Base-by-base conservation (phyloP, 2,113 vertebrate species). In the Fregetta grallaria region DNA sequence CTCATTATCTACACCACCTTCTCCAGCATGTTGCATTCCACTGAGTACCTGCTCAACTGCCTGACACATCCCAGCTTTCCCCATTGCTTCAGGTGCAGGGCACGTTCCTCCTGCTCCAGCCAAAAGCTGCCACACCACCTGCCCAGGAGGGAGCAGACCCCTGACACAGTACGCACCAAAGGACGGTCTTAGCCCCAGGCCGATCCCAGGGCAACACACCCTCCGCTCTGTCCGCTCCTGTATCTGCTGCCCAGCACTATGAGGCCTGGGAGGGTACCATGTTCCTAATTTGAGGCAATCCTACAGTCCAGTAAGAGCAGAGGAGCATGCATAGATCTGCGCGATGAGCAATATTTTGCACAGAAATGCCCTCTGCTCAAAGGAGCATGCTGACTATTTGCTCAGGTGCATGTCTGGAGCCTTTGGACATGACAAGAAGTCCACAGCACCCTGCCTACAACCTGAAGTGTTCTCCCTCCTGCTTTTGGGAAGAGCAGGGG, bases 151-250 rank as follows among this genome's bases (percentile, higher is more conserved):
- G 26, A 21, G 20, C 75, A n/a, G 38, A 14, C 16, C n/a, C 27
- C 21, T 44, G 63, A 22, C 53, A 32, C 52, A 15, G 11, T 3
- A 17, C 9, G 20, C 42, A 38, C 29, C 63, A 15, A 23, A 22
- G 61, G 30, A 26, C 13, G 44, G 21, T 22, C 22, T 59, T 23
- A 26, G 27, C 15, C 30, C 13, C 30, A 1, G 8, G 19, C 5
- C 15, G 3, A 14, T 42, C 36, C 36, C 62, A 38, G 18, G 27
- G 4, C 47, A 73, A 3, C 13, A 9, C 16, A 25, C 13, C 1
- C 7, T 15, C 32, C 1, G 1, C 27, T 66, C 50, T 45, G 8
- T 16, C 63, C 0, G 0, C 45, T 53, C 40, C 65, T 5, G 15
- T 5, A 47, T 21, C 52, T 45, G 25, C 49, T 38, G 7, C n/a